Base-by-base conservation (phyloP, 2,797 vertebrate genomes). In the Babyrousa celebensis region DNA sequence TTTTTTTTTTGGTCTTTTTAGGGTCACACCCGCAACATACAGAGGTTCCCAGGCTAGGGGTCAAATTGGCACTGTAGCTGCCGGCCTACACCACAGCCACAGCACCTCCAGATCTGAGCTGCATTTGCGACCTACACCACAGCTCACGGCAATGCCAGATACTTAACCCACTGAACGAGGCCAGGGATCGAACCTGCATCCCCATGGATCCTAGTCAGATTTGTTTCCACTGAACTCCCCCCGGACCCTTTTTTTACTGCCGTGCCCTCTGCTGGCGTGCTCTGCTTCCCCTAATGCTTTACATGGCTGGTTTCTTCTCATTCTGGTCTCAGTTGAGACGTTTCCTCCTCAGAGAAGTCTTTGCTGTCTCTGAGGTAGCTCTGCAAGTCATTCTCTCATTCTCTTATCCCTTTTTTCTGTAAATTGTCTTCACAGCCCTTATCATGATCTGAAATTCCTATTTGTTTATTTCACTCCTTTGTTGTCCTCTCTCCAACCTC, bases 391-490 rank as follows among this genome's bases (percentile, higher is more conserved):
- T 75, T 32, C 27, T 93, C n/a, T 70, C 2, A 11, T 27, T n/a
- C 18, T 87, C 18, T 29, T 60, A 14, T 27, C 17, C 20, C 71
- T 27, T 78, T 72, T 15, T 48, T 96, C 56, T 56, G 52, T 78
- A 17, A 27, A 6, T 62, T 72, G 58, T 94, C 68, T 74, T 95
- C 67, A 67, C 4, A 67, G 87, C 36, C 32, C n/a, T 32, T 70
- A 15, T 3, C 54, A 3, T 25, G 56, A 48, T 40, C 83, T 63
- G 70, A 80, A 91, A 74, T 86, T 70, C 48, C n/a, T 36, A 20
- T 75, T 78, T 86, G 58, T 67, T 82, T 92, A 4, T 88, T 87
- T 78, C 65, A 15, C 43, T 94, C 68, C 60, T 88, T 83, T 58
- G n/a, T 67, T 86, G 21, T 67, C 21, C 18, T 89, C 14, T 25